Conservation (phyloP, 2,113 vertebrate genomes). For the Lophotis ruficrista region DNA sequence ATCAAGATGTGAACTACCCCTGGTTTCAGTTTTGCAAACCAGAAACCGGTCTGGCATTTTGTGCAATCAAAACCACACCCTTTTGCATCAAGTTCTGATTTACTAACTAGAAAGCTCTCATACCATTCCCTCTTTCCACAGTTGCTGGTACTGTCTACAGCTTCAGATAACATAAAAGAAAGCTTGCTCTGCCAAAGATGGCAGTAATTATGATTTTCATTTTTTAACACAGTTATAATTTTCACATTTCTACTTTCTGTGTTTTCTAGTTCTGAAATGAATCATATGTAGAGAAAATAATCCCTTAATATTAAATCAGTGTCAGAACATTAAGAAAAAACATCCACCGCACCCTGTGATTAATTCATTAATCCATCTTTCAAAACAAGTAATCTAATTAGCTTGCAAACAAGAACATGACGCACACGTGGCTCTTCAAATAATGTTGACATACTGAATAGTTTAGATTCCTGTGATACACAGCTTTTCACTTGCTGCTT, state of each 20-base stretch:
- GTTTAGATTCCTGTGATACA: background rate
- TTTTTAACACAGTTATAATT: background rate
- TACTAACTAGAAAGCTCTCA: background rate
- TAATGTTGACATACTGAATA: constrained; percentile 24
- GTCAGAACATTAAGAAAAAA: constrained; percentile 29
- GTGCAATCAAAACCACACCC: background rate
- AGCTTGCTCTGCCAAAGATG: background rate
- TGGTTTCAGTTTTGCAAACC: background rate
- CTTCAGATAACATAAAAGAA: background rate
- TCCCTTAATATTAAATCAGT: background rate
- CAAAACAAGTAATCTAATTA: constrained; percentile 60
- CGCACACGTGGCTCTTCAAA: constrained; percentile 6
- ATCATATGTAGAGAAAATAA: background rate
- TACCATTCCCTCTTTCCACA: background rate
- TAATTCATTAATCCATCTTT: constrained; percentile 57
- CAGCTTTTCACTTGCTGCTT: constrained; percentile 24
- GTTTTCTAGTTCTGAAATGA: constrained; percentile 22
- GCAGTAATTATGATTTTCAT: background rate
- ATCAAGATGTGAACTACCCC: background rate
- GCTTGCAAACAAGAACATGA: constrained; percentile 56
- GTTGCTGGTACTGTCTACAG: background rate
- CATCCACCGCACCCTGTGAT: constrained; percentile 37
- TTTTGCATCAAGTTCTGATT: background rate
- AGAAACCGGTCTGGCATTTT: background rate
- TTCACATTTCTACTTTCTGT: background rate